These are phyloP conservation scores for Myiagra hebetior DNA, from an alignment of 2,113 vertebrate species.

Conservation along the genomic window DNA sequence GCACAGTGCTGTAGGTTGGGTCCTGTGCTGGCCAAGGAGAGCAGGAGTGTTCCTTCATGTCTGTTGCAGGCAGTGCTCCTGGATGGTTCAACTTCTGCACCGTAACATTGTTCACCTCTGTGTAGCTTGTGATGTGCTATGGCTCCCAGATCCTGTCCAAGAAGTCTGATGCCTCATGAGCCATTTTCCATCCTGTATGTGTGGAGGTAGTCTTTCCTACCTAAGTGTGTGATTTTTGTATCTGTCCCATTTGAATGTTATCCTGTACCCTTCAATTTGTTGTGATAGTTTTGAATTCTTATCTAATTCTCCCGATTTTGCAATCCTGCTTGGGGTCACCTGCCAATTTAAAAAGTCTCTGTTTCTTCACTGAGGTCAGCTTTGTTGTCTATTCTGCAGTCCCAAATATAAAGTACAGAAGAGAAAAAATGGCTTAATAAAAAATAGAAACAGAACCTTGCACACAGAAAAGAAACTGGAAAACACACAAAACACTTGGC, in stretches of 20 bases:
- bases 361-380: background rate
- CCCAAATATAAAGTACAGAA: background rate
- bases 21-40: background rate
- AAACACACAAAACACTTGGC: background rate
- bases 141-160: background rate
- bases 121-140: background rate
- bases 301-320: background rate
- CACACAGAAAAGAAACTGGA: background rate
- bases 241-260: background rate
- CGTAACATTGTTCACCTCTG: fast-evolving
- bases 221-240: background rate
- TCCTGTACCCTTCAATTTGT: background rate
- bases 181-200: background rate
- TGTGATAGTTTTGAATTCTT: background rate
- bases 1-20: background rate
- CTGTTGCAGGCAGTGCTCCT: background rate
- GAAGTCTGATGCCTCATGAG: background rate
- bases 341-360: background rate
- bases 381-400: background rate
- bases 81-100: background rate
- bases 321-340: background rate
- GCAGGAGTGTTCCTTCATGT: background rate
- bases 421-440: background rate
- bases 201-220: background rate
- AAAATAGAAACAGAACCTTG: background rate